Evolutionary conservation across 2,888 invertebrate species (phyloP), one percentile per base, ranked within the genome.

Genomic region (Augochlorella aurata): DNA sequence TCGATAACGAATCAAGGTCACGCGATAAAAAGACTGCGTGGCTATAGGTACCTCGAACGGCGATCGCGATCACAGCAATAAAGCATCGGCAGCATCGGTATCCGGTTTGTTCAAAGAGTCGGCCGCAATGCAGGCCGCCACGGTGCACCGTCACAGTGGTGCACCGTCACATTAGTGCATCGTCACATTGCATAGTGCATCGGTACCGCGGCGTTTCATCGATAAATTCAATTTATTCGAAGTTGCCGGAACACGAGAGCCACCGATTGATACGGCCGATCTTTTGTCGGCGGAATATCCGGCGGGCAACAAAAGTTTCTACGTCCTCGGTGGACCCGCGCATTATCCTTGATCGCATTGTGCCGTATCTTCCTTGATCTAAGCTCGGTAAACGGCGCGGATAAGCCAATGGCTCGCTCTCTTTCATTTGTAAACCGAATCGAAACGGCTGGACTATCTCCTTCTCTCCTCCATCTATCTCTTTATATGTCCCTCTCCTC

Each of bases 191-290:
- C 47, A 14, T 49, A 38, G 38, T 38, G 38, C 38, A 38, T 38
- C 38, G 38, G 38, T 38, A 38, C 5, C 47, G 14, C 47, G 47
- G 47, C 49, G 77, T 70, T 79, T 61, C 71, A 58, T 61, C 71
- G 50, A 65, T 67, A 45, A 67, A 73, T 69, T 54, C 54, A 77
- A 68, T 68, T 68, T 76, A 54, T 49, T 14, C 66, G 67, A 68
- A 45, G 9, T 8, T 29, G 14, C n/a, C 5, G n/a, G 24, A 38
- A 24, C 24, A 58, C 52, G 14, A 16, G 14, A 3, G 5, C 7
- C 38, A 16, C 44, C 54, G 68, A 73, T 78, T 68, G 67, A 73
- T 78, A 29, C 29, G 24, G 61, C 16, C 29, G 29, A 61, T 61
- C 16, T 16, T 61, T 61, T 29, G 61, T 29, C 16, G 9, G 61